Evolutionary conservation across 2,113 vertebrate species (phyloP), one percentile per base, ranked within the genome.

Genomic region (Nansenia antarctica): DNA sequence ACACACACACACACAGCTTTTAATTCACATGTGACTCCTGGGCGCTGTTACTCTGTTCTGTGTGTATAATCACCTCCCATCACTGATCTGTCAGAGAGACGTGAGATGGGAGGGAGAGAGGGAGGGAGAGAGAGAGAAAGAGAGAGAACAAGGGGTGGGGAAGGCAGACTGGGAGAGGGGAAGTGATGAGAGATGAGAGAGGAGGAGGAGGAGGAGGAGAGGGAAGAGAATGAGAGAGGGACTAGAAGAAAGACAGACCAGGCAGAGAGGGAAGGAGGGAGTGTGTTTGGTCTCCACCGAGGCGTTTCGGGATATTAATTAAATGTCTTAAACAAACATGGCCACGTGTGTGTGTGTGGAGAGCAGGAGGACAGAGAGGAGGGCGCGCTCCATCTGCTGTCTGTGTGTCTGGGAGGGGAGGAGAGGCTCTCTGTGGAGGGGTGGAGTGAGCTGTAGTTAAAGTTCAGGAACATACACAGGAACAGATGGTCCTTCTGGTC

Each of bases 251-350:
- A 34, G 45, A 8, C 24, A 20, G 58, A 26, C 14, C 27, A 37
- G 22, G 24, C n/a, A 58, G 45, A 42, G 24, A 15, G 12, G 45
- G 7, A 49, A 57, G 73, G 73, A 60, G 30, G 67, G 62, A 62
- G 45, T 70, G 74, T 27, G 69, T 37, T 65, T 72, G 67, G 60
- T 79, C 67, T 74, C 76, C 65, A 54, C 70, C 72, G 76, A 69
- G 73, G 55, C 62, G 64, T 66, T 78, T 77, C 63, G 69, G 75
- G 77, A 82, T 76, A 82, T 82, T 82, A 82, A 82, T 82, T 79
- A 79, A 79, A 79, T 67, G 70, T 79, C 74, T 82, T 82, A 73
- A 76, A 82, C 80, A 79, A 82, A 82, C 80, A 82, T 82, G n/a
- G n/a, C n/a, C n/a, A n/a, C n/a, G n/a, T n/a, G n/a, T 69, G 76